A percentile compares a stretch with the other conserved stretches of the same genome.
Conservation (phyloP, 2,797 vertebrate species). For the Sebastiscus tertius region DNA sequence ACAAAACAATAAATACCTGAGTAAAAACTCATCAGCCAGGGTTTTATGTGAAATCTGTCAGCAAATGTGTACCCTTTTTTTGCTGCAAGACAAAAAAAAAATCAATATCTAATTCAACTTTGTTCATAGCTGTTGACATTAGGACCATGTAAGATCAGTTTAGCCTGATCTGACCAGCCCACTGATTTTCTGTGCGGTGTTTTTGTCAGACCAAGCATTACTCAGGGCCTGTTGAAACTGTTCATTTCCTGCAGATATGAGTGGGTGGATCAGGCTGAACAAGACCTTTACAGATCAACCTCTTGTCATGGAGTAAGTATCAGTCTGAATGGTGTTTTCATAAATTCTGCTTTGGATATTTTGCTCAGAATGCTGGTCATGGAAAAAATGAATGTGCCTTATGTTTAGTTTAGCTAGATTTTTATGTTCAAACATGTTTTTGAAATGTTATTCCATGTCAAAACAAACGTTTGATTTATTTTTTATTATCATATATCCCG, state of each 20-base stretch:
- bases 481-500: background rate
- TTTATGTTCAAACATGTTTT: background rate
- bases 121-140: background rate
- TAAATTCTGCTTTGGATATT: background rate
- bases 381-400: background rate
- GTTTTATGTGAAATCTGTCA: background rate
- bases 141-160: background rate
- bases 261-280: slow-evolving; percentile 81
- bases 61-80: background rate
- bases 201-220: background rate
- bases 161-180: background rate
- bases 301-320: slow-evolving; percentile 97
- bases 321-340: background rate
- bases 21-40: background rate
- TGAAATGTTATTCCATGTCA: background rate
- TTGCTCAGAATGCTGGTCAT: background rate
- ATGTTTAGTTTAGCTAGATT: background rate
- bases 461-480: background rate
- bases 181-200: background rate
- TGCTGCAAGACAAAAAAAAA: background rate
- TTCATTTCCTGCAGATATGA: slow-evolving; percentile 80
- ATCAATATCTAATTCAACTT: background rate
- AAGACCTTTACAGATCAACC: slow-evolving; percentile 91
- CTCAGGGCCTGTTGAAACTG: background rate
- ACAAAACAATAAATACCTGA: background rate